Base-by-base conservation (phyloP, 2,113 vertebrate genomes). In the Cervus canadensis region DNA sequence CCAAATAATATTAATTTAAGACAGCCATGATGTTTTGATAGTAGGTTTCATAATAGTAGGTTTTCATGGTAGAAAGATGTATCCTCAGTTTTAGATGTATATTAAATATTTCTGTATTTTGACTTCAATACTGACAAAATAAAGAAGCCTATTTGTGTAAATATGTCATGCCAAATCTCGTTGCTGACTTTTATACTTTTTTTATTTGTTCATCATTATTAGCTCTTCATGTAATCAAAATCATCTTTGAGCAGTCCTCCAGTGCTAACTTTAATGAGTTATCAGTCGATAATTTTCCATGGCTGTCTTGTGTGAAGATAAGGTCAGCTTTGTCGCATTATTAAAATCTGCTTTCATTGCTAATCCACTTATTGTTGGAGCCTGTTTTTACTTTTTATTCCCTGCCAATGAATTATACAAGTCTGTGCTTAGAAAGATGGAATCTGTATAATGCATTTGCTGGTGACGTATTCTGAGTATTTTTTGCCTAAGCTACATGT, bases 141-240 rank as follows among this genome's bases (percentile, higher is more conserved):
- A n/a, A n/a, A 40, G 56, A 67, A 87, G 33, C 43, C 9, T 23
- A 0, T 94, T 81, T 78, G 30, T 95, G 15, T 81, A 76, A 89
- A 76, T 40, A 33, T 12, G 26, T 60, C 50, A 12, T 50, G 33
- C 74, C 54, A 87, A 50, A 76, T 82, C 21, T 30, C 16, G 1
- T 92, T 89, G 62, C 79, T 76, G 89, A 76, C 74, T 78, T 93
- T 43, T 91, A n/a, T 2, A 54, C 45, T 36, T 48, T 40, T 84
- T 71, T 91, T 96, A 57, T 82, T 97, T 25, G 2, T 30, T 97
- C 59, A 76, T 81, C 33, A 48, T 92, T 64, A 48, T 94, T 59
- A 82, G 21, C 54, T 59, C 36, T 94, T 40, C 17, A 12, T n/a
- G 43, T 88, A 93, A 87, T 93, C 78, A 83, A 17, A 82, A 79